Evolutionary conservation across 2,888 invertebrate species (phyloP), one percentile per base, ranked within the genome.

Genomic region (Nesidiocoris tenuis): DNA sequence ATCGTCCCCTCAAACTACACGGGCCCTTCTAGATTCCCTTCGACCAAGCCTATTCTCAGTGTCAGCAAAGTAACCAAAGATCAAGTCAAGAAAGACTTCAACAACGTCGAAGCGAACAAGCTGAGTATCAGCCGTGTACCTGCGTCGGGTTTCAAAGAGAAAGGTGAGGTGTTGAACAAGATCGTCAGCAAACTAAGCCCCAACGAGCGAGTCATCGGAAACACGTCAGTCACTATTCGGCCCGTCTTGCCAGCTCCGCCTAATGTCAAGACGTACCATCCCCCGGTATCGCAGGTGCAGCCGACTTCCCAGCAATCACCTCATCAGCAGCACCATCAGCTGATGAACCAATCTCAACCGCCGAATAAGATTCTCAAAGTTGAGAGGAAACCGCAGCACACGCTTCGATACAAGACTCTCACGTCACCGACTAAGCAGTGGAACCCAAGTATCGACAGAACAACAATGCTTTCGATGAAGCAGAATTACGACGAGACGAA

Each of bases 391-490:
- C 77, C 75, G 76, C 78, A 75, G 81, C 84, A 77, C 21, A 83
- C 86, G 0, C 82, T 85, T 5, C 86, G 87, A 0, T 88, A 88
- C 80, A 89, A 88, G 80, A 88, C 88, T 0, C 82, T 88, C 9
- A 84, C 87, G 19, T 86, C 86, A 80, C 87, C 88, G 0, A 87
- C 88, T 0, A 88, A 87, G 81, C 85, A 86, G 17, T 88, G 88
- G 88, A 88, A 88, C 81, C 88, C 88, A 1, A 87, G 87, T 61
- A 83, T 88, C 55, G 85, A 87, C 1, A 84, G 86, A 61, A 76
- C 77, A 85, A 86, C 68, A 84, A 85, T 79, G 70, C 71, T 80
- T 22, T 76, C 79, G 64, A 79, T 81, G 78, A 85, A 85, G 76
- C 87, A 87, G 17, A 76, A 77, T 68, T 74, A 76, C 23, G 72